Conservation (phyloP, 2,888 invertebrate genomes). For the Salpingus planirostris region DNA sequence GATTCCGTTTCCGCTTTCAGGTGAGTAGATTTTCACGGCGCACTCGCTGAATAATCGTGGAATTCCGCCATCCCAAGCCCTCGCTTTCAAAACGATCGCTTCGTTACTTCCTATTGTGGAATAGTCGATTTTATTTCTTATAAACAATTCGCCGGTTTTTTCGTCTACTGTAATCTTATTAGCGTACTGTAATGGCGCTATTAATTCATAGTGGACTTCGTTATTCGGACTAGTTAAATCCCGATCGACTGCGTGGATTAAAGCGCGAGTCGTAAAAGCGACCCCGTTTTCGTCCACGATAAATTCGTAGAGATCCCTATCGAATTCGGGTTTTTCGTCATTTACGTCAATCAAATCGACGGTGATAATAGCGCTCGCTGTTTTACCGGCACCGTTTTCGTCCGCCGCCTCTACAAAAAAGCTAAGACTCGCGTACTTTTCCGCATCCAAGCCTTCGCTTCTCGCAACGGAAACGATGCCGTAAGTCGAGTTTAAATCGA, state of each 20-base stretch:
- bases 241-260: slow-evolving; percentile 73
- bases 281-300: slow-evolving; percentile 64
- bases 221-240: slow-evolving; percentile 82
- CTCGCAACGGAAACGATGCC: slow-evolving; percentile 75
- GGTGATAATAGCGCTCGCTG: slow-evolving; percentile 62
- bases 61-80: slow-evolving; percentile 78
- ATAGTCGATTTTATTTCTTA: no score
- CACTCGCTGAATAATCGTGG: slow-evolving; percentile 67
- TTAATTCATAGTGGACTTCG: slow-evolving; percentile 73
- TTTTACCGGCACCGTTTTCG: slow-evolving; percentile 71
- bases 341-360: slow-evolving; percentile 59
- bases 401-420: slow-evolving; percentile 83
- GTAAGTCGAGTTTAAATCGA: slow-evolving; percentile 66
- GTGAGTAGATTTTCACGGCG: slow-evolving; percentile 67
- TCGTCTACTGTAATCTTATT: no score
- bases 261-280: slow-evolving; percentile 60
- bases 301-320: slow-evolving; percentile 69
- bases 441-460: slow-evolving; percentile 73
- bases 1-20: slow-evolving; percentile 64
- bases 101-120: slow-evolving; percentile 38
- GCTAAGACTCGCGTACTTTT: slow-evolving; percentile 65
- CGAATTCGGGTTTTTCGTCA: slow-evolving; percentile 61
- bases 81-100: slow-evolving; percentile 58
- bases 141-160: slow-evolving; percentile 67
- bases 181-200: no score